Conservation (phyloP, 2,113 vertebrate species). For the Prinia subflava region DNA sequence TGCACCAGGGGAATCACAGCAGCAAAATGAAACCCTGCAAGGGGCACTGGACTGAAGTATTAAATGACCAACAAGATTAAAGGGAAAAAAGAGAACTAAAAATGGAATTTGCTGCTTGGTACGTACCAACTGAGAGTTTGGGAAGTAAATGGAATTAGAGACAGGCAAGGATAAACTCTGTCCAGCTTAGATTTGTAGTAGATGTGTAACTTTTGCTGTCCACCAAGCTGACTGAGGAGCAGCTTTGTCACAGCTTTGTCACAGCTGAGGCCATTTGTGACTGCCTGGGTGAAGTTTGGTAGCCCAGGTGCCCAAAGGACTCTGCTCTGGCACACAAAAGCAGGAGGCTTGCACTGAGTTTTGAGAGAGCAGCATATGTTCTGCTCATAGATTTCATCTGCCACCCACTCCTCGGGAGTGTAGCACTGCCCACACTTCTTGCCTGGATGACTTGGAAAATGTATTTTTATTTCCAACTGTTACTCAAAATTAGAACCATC, state of each 20-base stretch:
- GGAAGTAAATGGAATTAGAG: not conserved
- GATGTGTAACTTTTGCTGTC: not conserved
- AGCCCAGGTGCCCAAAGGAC: not conserved
- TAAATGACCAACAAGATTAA: not conserved
- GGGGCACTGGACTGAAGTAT: not conserved
- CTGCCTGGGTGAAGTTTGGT: not conserved
- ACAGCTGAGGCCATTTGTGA: not conserved
- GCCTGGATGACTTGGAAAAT: conserved; percentile 21
- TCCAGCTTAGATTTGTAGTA: not conserved
- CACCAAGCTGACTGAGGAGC: not conserved
- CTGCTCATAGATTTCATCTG: conserved; percentile 27
- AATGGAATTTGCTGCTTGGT: not conserved
- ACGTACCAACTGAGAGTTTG: not conserved
- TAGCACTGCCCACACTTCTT: conserved; percentile 25
- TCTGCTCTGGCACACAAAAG: not conserved
- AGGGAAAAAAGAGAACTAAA: not conserved
- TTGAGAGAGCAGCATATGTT: conserved; percentile 29
- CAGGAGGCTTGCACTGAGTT: not conserved
- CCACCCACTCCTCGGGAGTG: conserved; percentile 19
- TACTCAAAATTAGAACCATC: not conserved
- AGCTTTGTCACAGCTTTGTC: not conserved
- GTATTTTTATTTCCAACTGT: conserved; percentile 20
- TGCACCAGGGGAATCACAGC: not conserved
- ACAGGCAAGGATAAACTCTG: not conserved
- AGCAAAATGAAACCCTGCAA: conserved; percentile 23